Evolutionary conservation across 2,888 invertebrate species (phyloP).

Genomic region (Harpalus rubripes): DNA sequence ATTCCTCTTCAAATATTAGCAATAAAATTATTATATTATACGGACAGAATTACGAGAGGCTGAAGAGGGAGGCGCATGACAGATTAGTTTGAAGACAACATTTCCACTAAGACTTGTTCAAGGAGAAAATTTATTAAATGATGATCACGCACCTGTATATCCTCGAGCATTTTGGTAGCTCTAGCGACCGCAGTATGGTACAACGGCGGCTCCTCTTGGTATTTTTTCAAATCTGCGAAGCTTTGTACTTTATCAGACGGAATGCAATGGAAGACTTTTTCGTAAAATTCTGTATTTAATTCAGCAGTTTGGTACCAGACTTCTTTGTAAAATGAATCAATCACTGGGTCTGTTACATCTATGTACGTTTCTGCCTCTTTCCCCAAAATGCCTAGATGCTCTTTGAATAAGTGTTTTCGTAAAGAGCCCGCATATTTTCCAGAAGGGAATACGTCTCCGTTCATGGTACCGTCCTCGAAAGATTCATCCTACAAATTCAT

Average conservation of each 20-base stretch:
- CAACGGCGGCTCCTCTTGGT: conserved; percentile 86
- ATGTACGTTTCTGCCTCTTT: conserved; percentile 75
- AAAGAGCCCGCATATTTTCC: conserved; percentile 93
- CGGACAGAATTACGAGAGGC: too few species aligned
- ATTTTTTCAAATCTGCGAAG: conserved; percentile 88
- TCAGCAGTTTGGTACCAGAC: conserved; percentile 90
- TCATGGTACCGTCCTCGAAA: conserved; percentile 90
- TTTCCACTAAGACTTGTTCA: neutral
- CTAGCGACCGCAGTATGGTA: conserved; percentile 86
- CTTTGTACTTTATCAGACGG: conserved; percentile 91
- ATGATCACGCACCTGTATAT: conserved; percentile 82
- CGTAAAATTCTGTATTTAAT: conserved; percentile 92
- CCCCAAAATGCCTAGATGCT: conserved; percentile 90
- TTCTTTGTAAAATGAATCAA: conserved; percentile 89
- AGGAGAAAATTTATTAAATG: neutral
- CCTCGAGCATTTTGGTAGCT: conserved; percentile 86
- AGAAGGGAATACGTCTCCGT: conserved; percentile 88
- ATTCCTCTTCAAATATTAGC: too few species aligned
- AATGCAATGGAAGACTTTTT: conserved; percentile 93
- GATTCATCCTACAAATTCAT: conserved; percentile 83
- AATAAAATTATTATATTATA: too few species aligned
- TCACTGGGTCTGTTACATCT: conserved; percentile 89
- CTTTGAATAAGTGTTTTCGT: conserved; percentile 91
- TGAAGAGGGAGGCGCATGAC: too few species aligned
- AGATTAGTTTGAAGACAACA: too few species aligned